phyloP scores from a whole-genome alignment of 2,888 invertebrate genomes.

The Mylabris sibirica region DNA sequence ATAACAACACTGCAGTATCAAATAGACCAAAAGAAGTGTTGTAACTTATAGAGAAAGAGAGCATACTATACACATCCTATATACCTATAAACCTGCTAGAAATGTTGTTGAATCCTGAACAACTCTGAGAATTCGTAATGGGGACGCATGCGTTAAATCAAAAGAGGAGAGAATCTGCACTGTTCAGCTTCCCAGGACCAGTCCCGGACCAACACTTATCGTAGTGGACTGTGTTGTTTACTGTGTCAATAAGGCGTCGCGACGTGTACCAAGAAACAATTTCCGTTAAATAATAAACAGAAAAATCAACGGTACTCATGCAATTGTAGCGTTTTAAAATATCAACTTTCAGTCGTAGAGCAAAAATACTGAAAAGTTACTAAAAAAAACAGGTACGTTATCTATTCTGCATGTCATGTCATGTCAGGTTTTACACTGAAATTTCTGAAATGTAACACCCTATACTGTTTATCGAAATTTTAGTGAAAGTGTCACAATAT shows the following conservation, averaged over 20 bases:
- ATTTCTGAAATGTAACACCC: background rate
- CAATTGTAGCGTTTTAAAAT: background rate
- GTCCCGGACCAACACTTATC: slow-evolving; percentile 39
- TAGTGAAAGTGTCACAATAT: background rate
- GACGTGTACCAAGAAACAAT: slow-evolving; percentile 24
- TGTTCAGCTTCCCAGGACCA: slow-evolving; percentile 41
- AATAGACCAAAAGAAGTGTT: background rate
- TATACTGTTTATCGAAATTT: background rate
- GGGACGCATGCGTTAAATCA: slow-evolving; percentile 38
- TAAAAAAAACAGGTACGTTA: background rate
- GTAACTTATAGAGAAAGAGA: background rate
- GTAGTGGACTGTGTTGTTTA: slow-evolving; percentile 33
- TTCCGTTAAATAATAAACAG: background rate
- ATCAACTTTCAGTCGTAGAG: background rate
- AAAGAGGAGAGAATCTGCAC: slow-evolving; percentile 36
- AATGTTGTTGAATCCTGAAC: slow-evolving; percentile 12
- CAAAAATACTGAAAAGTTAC: background rate
- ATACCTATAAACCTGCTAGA: slow-evolving; percentile 12
- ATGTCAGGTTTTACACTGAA: background rate
- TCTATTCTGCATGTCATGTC: background rate
- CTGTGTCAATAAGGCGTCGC: slow-evolving; percentile 24
- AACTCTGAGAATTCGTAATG: slow-evolving; percentile 9
- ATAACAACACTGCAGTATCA: background rate
- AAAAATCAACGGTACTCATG: background rate
- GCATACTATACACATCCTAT: background rate